A percentile compares a stretch with the other conserved stretches of the same genome.
Evolutionary conservation across 2,113 vertebrate genomes (phyloP).

Genomic region (Cinclus mexicanus): DNA sequence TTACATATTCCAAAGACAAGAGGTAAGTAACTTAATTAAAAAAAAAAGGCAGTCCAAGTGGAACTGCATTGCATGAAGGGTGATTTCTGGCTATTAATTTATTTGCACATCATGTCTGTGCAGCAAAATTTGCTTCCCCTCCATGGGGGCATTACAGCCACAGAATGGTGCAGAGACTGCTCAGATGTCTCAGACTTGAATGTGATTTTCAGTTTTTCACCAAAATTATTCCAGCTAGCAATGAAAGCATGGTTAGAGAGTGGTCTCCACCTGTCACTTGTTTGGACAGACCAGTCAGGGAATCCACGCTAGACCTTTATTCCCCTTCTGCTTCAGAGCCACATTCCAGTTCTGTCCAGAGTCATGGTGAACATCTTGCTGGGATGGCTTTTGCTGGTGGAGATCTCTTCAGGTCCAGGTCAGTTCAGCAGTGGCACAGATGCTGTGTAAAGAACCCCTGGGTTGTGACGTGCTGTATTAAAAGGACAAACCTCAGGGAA

Average conservation of each 20-base stretch:
- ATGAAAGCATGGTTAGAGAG: background rate
- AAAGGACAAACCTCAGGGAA: background rate
- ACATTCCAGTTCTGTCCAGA: background rate
- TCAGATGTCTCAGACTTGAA: background rate
- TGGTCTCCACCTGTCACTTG: background rate
- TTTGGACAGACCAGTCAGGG: background rate
- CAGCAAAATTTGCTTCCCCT: background rate
- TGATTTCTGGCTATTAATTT: background rate
- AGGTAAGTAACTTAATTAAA: background rate
- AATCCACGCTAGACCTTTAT: background rate
- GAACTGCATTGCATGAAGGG: background rate
- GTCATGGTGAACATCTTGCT: background rate
- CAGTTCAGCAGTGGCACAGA: background rate
- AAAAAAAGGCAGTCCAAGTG: background rate
- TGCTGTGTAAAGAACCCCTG: background rate
- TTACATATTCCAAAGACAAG: conserved; percentile 6
- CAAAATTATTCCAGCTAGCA: background rate
- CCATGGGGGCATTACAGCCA: background rate
- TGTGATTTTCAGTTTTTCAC: background rate
- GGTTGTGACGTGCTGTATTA: accelerated
- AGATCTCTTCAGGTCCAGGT: accelerated
- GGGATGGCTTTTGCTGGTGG: background rate
- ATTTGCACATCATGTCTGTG: background rate
- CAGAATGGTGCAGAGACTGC: background rate
- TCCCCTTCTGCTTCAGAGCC: background rate